phyloP scores from a whole-genome alignment of 2,113 vertebrate species.

The Cinclus mexicanus region DNA sequence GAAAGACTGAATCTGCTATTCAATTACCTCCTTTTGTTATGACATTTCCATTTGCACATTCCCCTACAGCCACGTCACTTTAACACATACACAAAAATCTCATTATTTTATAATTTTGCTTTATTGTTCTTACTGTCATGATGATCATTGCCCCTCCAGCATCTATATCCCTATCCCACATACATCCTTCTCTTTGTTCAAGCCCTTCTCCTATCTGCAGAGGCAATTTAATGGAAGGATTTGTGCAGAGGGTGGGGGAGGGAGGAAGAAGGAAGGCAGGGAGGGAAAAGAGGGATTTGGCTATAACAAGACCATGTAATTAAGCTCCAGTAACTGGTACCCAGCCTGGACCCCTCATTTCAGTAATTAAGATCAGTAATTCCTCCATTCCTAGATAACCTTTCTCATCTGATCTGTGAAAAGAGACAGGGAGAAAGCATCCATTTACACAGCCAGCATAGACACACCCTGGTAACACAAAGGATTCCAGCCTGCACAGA shows the following conservation, averaged over 20 bases:
- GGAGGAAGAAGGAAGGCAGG: neutral
- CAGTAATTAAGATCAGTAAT: conserved; percentile 21
- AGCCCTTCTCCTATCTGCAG: neutral
- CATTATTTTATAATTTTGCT: neutral
- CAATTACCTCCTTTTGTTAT: neutral
- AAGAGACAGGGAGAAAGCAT: conserved; percentile 25
- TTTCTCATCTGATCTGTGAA: neutral
- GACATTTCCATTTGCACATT: neutral
- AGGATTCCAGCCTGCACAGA: neutral
- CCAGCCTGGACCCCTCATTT: neutral
- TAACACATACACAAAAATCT: neutral
- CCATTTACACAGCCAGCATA: neutral
- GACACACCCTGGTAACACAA: conserved; percentile 57
- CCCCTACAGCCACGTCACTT: neutral
- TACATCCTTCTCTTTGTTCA: conserved; percentile 10
- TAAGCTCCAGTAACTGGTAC: conserved; percentile 18
- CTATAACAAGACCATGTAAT: conserved; percentile 23
- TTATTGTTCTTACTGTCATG: neutral
- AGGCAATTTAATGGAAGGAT: conserved; percentile 29
- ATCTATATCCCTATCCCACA: neutral
- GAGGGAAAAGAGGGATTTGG: conserved; percentile 33
- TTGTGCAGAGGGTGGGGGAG: conserved; percentile 31
- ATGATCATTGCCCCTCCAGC: neutral
- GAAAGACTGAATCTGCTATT: neutral
- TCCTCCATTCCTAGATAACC: neutral